Evolutionary conservation across 2,797 vertebrate genomes (phyloP).

Genomic region (Pagetopsis macropterus): DNA sequence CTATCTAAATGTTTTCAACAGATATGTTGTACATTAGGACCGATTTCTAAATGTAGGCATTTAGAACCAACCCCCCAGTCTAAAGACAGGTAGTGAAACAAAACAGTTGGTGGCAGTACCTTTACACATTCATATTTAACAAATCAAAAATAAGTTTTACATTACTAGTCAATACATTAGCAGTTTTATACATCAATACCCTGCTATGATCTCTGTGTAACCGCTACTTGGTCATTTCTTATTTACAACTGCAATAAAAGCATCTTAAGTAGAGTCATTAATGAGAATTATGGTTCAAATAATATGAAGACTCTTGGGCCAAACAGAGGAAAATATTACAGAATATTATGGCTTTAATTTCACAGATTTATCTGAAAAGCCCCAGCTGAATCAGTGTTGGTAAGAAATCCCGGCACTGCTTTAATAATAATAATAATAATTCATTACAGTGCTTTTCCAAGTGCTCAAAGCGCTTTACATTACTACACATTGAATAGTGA

Average conservation of each 20-base stretch:
- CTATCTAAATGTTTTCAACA: conserved; percentile 23
- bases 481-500: background rate
- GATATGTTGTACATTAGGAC: conserved; percentile 32
- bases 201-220: background rate
- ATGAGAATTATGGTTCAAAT: conserved; percentile 44
- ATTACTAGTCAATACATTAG: background rate
- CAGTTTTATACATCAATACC: background rate
- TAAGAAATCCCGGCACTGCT: conserved; percentile 24
- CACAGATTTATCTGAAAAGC: conserved; percentile 24
- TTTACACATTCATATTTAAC: background rate
- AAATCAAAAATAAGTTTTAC: background rate
- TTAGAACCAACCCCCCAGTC: background rate
- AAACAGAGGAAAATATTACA: conserved; percentile 1
- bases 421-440: background rate
- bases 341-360: conserved; percentile 18
- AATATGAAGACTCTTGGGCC: conserved; percentile 8
- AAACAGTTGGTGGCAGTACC: background rate
- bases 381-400: background rate
- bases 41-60: background rate
- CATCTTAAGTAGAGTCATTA: conserved; percentile 3
- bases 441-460: too few relatives aligned
- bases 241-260: conserved; percentile 25
- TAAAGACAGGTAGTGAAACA: background rate
- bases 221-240: background rate
- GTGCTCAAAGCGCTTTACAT: too few relatives aligned